Evolutionary conservation across 2,888 invertebrate genomes (phyloP), one percentile per base, ranked within the genome.

Genomic region (Diloba caeruleocephala): DNA sequence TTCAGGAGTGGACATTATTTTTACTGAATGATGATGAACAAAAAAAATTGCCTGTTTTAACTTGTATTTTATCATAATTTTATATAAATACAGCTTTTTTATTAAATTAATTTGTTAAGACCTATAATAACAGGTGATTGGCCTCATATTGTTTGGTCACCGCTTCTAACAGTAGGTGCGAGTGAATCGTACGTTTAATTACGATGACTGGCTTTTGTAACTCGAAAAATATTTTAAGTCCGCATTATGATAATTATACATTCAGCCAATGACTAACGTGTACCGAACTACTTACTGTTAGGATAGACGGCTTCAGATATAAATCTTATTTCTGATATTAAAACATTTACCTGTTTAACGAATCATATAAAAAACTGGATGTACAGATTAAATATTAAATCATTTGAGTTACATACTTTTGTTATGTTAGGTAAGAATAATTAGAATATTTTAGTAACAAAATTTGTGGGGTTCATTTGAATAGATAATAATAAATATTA

Each of bases 161-260:
- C 71, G 75, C 80, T 78, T 76, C 81, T 79, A 81, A 75, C 76
- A 71, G 74, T 73, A 65, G 64, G 58, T 53, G 74, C 75, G 85
- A 85, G 88, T 87, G 86, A 88, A 87, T 88, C 87, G 84, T 81
- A 71, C 84, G 52, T 54, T 89, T 90, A 90, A 90, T 89, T 85
- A 81, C 80, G 84, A 88, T 90, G 90, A 90, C 90, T 90, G 70
- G 88, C 82, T 75, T 60, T 73, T 79, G 78, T 76, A 74, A 59
- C 72, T 74, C 78, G 70, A 83, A 88, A 85, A 76, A 82, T 81
- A 79, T 87, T 87, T 88, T 83, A 84, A 83, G 76, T 78, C 76
- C 76, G 76, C 88, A 90, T 90, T 89, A 90, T 83, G 74, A 87
- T 90, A 90, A 90, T 90, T 89, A 89, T 79, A 87, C 73, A 84